Base-by-base conservation (phyloP, 2,888 invertebrate species). In the Thymelicus sylvestris region DNA sequence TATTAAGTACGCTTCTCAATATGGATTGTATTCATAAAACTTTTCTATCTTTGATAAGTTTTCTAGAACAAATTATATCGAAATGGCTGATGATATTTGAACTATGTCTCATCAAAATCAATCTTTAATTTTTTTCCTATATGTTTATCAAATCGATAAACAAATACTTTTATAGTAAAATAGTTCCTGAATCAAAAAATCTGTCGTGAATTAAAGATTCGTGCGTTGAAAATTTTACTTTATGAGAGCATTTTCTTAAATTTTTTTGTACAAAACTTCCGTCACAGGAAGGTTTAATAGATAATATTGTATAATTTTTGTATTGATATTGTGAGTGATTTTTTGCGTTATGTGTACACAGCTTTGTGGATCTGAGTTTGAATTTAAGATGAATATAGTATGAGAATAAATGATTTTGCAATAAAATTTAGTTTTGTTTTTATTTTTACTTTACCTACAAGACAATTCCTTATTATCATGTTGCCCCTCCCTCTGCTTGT, bases 371-470 rank as follows among this genome's bases (percentile, higher is more conserved):
- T 64, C 44, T 69, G 39, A 55, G 64, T 64, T 69, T 69, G 60
- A 15, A 6, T 48, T 8, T 67, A 67, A 50, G 68, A 44, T 55
- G 12, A 52, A 52, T 52, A 65, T 65, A 24, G 15, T 57, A 68
- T 63, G 68, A 64, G 19, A 69, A 69, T 69, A 69, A 69, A 69
- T 47, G 64, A 69, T 39, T 64, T 69, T 69, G 39, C 24, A 69
- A 55, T 24, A 24, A 55, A 24, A 24, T 24, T 24, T 24, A 5
- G 2, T 12, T 55, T 24, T 12, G 24, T 55, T 44, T 1, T 44
- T 44, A 44, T 44, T 41, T 41, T 41, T 31, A 31, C 31, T 5
- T 31, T 31, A 31, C 31, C 31, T 31, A 0, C 5, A 2, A 31
- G 31, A 1, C 31, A 31, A 31, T 3, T 31, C 31, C 31, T 19